Conservation (phyloP, 2,797 vertebrate species). For the Decapterus maruadsi region DNA sequence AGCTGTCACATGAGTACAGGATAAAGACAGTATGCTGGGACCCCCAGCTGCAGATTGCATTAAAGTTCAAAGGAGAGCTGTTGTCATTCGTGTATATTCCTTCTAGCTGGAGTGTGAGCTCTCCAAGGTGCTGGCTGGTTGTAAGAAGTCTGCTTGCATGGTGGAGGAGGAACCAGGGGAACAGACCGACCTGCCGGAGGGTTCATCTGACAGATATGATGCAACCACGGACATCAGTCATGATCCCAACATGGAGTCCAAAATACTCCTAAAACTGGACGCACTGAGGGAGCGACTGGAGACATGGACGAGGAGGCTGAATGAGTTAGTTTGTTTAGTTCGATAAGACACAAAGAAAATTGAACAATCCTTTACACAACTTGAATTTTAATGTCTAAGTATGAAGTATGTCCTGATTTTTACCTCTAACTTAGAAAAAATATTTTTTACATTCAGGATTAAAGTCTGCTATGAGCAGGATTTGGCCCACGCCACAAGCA, state of each 20-base stretch:
- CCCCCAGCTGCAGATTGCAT: not conserved
- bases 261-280: conserved; percentile 83
- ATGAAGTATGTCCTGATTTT: not conserved
- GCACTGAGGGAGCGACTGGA: conserved; percentile 82
- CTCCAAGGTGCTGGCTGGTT: conserved; percentile 56
- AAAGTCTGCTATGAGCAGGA: conserved; percentile 78
- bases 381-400: not conserved
- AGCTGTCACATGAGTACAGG: not conserved
- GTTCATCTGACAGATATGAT: conserved; percentile 39
- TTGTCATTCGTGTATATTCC: conserved; percentile 37
- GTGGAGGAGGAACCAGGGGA: conserved; percentile 43
- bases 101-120: conserved; percentile 87
- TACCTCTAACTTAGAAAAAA: not conserved
- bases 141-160: conserved; percentile 56
- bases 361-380: conserved; percentile 1
- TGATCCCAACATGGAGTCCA: conserved; percentile 74
- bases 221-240: conserved; percentile 32
- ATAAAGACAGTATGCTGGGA: not conserved
- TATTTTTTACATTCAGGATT: conserved; percentile 73
- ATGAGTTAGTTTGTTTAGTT: conserved; percentile 80
- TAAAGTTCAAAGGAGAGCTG: not conserved
- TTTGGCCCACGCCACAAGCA: conserved; percentile 78
- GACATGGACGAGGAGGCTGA: conserved; percentile 83
- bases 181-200: conserved; percentile 10
- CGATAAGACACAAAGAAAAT: not conserved